Conservation (phyloP, 2,888 invertebrate species). For the Brachylomia viminalis region DNA sequence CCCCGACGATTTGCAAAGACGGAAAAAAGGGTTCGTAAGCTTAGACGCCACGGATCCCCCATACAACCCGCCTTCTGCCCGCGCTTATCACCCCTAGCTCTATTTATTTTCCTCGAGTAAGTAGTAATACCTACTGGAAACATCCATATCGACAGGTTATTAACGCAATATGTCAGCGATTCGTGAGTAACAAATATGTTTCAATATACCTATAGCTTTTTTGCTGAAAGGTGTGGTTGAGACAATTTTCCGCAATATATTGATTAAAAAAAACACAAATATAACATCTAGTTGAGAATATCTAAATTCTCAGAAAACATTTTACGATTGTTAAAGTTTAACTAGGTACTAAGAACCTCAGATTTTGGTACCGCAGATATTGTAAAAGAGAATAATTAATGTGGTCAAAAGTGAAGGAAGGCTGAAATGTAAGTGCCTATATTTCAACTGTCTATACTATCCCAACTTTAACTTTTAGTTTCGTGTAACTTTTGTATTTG, state of each 20-base stretch:
- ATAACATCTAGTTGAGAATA: background rate
- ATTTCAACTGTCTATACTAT: background rate
- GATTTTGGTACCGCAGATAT: background rate
- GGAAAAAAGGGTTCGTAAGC: constrained; percentile 87
- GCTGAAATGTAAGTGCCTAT: background rate
- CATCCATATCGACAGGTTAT: constrained; percentile 74
- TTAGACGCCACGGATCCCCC: constrained; percentile 80
- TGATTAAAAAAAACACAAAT: background rate
- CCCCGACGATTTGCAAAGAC: constrained; percentile 88
- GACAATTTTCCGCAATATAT: background rate
- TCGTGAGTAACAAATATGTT: constrained; percentile 33
- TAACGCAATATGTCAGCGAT: constrained; percentile 54
- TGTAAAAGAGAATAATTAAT: constrained; percentile 18
- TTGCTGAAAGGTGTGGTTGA: background rate
- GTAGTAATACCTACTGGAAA: constrained; percentile 75
- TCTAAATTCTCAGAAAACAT: background rate
- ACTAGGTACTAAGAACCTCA: background rate
- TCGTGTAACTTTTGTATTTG: background rate
- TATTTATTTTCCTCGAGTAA: constrained; percentile 83
- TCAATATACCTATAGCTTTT: constrained; percentile 1
- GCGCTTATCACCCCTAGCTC: constrained; percentile 81
- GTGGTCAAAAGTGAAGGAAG: background rate
- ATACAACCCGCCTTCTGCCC: constrained; percentile 80
- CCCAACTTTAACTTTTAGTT: background rate
- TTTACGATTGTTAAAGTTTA: background rate